Evolutionary conservation across 2,888 invertebrate species (phyloP).

Genomic region (Eilema depressum): DNA sequence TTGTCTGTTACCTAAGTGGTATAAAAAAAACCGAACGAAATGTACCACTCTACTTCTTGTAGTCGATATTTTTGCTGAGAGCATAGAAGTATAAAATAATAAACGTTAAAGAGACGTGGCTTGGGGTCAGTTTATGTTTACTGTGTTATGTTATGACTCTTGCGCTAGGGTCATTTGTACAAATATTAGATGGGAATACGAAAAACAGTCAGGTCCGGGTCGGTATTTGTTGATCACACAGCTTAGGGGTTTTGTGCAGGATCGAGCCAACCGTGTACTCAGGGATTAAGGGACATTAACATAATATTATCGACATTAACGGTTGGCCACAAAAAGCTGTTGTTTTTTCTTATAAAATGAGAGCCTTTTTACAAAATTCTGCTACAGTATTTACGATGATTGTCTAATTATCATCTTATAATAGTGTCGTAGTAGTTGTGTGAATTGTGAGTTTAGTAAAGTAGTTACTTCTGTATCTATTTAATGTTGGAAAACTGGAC

Average conservation of each 20-base stretch:
- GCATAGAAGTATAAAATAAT: background rate
- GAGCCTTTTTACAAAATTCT: background rate
- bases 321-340: background rate
- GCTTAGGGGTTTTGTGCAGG: background rate
- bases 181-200: background rate
- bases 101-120: background rate
- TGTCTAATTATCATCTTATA: background rate
- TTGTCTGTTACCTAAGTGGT: too few species aligned
- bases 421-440: background rate
- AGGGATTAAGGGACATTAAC: background rate
- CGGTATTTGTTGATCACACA: background rate
- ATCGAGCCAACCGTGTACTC: background rate
- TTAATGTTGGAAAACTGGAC: too few species aligned
- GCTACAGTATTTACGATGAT: background rate
- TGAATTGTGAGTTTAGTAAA: too few species aligned
- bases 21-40: too few species aligned
- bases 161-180: background rate
- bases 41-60: background rate
- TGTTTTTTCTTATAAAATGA: background rate
- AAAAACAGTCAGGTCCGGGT: background rate
- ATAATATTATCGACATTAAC: background rate
- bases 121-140: background rate
- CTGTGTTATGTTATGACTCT: background rate
- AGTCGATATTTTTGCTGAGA: background rate
- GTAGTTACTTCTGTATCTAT: too few species aligned